These are phyloP conservation scores for Aspidoscelis tigris DNA, from an alignment of 2,113 vertebrate species.

Conservation along the genomic window DNA sequence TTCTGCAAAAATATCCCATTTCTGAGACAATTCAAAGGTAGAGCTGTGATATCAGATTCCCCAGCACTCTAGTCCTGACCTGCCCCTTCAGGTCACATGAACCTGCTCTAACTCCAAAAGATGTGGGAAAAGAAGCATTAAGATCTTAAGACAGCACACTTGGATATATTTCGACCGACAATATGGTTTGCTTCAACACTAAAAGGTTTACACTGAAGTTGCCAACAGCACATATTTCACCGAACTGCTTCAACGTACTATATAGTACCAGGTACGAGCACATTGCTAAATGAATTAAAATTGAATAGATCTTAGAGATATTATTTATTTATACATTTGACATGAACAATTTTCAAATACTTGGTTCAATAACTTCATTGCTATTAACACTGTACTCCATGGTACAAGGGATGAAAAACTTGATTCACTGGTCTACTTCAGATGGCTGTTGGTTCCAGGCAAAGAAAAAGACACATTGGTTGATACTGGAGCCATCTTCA, in stretches of 20 bases:
- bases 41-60: not conserved
- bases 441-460: not conserved
- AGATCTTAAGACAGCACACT: not conserved
- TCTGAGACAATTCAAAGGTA: not conserved
- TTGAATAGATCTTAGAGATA: conserved; percentile 1
- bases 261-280: not conserved
- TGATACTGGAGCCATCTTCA: not conserved
- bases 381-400: not conserved
- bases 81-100: not conserved
- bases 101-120: not conserved
- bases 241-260: conserved; percentile 5
- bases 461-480: not conserved
- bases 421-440: not conserved
- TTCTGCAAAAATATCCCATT: not conserved
- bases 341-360: not conserved
- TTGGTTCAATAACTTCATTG: not conserved
- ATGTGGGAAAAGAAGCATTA: not conserved
- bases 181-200: not conserved
- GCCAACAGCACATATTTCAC: not conserved
- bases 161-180: not conserved
- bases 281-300: conserved; percentile 12
- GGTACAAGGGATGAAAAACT: not conserved
- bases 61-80: not conserved
- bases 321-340: conserved; percentile 1
- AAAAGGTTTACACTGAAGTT: not conserved